Base-by-base conservation (phyloP, 2,113 vertebrate genomes). In the Xiphophorus couchianus region DNA sequence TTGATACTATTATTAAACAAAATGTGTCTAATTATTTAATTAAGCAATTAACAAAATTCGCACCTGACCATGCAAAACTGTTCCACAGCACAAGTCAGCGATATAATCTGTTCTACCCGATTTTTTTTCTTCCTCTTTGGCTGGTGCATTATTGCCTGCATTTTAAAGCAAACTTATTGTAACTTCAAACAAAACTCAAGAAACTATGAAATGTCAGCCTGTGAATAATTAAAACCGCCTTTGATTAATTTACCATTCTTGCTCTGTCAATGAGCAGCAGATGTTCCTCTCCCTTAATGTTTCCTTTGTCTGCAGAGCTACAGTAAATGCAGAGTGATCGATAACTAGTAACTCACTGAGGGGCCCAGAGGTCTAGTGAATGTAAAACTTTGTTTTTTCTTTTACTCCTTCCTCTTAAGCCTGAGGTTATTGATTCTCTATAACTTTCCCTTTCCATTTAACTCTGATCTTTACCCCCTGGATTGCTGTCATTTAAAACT, bases 361-460 rank as follows among this genome's bases (percentile, higher is more conserved):
- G 76, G 71, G 48, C 62, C 9, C 17, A 76, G 64, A 78, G 30
- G 82, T 82, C 69, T 69, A 77, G 39, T 69, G 54, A 83, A 68
- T 78, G 58, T 30, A 76, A 58, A 64, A 80, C 54, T 80, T 51
- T 37, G 19, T 69, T 29, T 27, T 14, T 67, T 69, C 61, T 71
- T 54, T 82, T 69, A 81, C 80, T 70, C 68, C 65, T 74, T 27
- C 62, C 54, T 80, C 42, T 70, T 15, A 65, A 88, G 73, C 48
- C 86, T 81, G 71, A 86, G 77, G 60, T 86, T 83, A 88, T 87
- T 76, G 86, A 89, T 90, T 83, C 69, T 73, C 69, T 70, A 51
- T 29, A 84, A 72, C n/a, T n/a, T 28, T 76, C 61, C 51, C 73
- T 80, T 69, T 64, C 76, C 58, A 63, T 10, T 58, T 80, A 54